Evolutionary conservation across 2,888 invertebrate genomes (phyloP).

Genomic region (Macaria notata): DNA sequence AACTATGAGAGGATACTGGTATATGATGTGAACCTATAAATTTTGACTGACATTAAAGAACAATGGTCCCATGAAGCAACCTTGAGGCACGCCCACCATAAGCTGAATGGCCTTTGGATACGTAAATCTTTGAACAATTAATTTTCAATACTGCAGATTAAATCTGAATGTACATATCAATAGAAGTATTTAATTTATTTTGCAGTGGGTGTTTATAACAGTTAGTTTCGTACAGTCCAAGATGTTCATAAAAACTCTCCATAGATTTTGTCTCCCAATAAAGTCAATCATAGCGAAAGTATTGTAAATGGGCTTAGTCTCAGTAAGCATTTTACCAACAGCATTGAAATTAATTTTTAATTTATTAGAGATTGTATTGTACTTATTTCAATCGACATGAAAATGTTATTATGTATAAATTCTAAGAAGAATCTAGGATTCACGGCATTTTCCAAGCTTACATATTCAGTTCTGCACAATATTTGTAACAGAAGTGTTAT

Average conservation of each 20-base stretch:
- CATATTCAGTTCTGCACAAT: neutral
- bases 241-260: neutral
- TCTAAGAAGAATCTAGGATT: no score
- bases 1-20: neutral
- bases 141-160: constrained; percentile 1
- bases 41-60: constrained; percentile 31
- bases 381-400: neutral
- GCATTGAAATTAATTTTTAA: neutral
- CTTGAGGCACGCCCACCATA: constrained; percentile 36
- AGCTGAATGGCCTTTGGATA: constrained; percentile 13
- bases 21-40: constrained; percentile 25
- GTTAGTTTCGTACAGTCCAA: no score
- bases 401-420: neutral
- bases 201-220: no score
- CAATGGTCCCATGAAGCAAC: constrained; percentile 35
- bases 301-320: neutral
- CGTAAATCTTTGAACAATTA: constrained; percentile 11
- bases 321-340: neutral
- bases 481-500: constrained; percentile 7
- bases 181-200: neutral
- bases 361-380: neutral
- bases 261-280: neutral
- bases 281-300: neutral
- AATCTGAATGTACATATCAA: neutral
- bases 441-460: constrained; percentile 4